Base-by-base conservation (phyloP, 2,113 vertebrate species). In the Tachuris rubrigastra region DNA sequence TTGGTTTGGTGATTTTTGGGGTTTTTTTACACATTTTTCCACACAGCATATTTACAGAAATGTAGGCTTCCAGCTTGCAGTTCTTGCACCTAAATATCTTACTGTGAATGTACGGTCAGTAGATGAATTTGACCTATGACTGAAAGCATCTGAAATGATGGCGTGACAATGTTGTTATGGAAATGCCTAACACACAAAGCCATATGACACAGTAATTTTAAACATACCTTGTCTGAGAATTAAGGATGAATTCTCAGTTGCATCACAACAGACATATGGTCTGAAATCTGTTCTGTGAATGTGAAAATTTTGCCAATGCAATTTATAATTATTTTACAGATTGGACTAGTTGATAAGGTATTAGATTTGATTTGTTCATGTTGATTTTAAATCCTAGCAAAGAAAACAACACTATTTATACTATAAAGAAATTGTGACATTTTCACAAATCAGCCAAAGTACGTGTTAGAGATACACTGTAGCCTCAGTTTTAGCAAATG, bases 211-310 rank as follows among this genome's bases (percentile, higher is more conserved):
- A 52, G 56, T 90, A 86, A 66, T 95, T 97, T 95, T 77, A 86
- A 93, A 74, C 69, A 75, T 81, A 93, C 68, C 65, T 96, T 92
- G 69, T 90, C 95, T 90, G 83, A 92, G 92, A 89, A 80, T 59
- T 84, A 63, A 53, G 50, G 73, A 89, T 81, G 55, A 92, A 93
- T 92, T 89, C 68, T 90, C 80, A 89, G 86, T 95, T 95, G 83
- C 92, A 95, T 96, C 95, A 95, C 86, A 96, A 90, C 91, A 96
- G 95, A 87, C 96, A 97, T 97, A 97, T 95, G 96, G 96, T 95
- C 89, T 89, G 79, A 95, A 97, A 96, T 96, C 93, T 96, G 96
- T 90, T 95, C 96, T 81, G 95, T 92, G 89, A 96, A 92, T 68
- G 44, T 74, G 77, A 96, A 93, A 90, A 72, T 90, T 93, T 90